A percentile compares a stretch with the other conserved stretches of the same genome.
These are phyloP conservation scores for Ceuthmochares aereus DNA, from an alignment of 2,113 vertebrate genomes.

Conservation along the genomic window DNA sequence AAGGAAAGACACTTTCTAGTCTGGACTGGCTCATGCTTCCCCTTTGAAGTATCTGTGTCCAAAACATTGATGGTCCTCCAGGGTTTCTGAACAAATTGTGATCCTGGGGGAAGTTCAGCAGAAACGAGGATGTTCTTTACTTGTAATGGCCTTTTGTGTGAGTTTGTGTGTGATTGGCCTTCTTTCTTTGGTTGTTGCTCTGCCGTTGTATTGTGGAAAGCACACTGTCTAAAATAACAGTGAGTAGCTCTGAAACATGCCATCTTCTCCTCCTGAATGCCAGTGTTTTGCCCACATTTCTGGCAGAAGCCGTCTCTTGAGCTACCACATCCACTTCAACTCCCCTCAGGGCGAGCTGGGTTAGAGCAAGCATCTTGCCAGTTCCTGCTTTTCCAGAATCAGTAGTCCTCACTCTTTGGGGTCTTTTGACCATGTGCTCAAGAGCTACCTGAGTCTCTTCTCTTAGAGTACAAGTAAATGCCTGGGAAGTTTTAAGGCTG, in stretches of 20 bases:
- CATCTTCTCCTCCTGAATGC: background rate
- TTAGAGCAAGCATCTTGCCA: rapidly evolving
- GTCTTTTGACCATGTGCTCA: background rate
- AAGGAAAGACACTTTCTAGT: background rate
- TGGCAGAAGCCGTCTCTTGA: background rate
- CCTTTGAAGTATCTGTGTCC: background rate
- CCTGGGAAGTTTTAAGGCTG: background rate
- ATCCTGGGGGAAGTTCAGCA: background rate
- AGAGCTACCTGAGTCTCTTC: background rate
- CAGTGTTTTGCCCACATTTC: background rate
- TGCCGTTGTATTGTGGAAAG: background rate
- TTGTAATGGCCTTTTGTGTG: background rate
- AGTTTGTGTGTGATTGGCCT: background rate
- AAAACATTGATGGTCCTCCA: background rate
- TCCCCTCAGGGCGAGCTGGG: background rate
- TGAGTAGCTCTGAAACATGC: background rate
- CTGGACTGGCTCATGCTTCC: background rate
- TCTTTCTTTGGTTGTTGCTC: background rate
- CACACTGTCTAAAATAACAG: rapidly evolving
- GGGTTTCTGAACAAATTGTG: background rate
- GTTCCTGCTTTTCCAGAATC: background rate
- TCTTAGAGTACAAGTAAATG: background rate
- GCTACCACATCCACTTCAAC: background rate
- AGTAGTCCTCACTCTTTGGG: background rate
- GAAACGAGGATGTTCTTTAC: background rate